phyloP scores from a whole-genome alignment of 2,797 vertebrate species.

The Gymnoscopelus microlampas region DNA sequence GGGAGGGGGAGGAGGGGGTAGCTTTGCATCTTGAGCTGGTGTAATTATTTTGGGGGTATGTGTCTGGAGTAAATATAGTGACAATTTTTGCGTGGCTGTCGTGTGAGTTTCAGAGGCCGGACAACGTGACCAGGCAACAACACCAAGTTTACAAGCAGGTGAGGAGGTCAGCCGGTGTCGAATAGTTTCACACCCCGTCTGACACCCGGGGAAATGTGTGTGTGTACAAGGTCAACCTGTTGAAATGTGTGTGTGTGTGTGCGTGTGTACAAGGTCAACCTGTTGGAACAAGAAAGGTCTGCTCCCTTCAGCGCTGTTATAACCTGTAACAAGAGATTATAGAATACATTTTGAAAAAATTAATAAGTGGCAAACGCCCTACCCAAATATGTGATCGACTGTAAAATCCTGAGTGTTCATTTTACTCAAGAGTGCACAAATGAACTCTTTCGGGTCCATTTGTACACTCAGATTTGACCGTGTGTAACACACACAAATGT shows the following conservation, averaged over 20 bases:
- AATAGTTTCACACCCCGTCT: constrained; percentile 20
- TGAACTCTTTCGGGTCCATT: no score
- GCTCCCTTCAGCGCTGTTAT: not conserved
- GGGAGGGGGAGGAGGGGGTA: not conserved
- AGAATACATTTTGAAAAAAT: not conserved
- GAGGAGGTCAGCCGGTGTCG: constrained; percentile 3
- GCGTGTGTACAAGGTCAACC: no score
- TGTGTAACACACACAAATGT: no score
- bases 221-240: not conserved
- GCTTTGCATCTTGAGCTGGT: constrained; percentile 26
- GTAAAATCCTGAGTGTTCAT: no score
- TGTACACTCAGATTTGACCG: no score
- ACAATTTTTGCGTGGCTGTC: not conserved
- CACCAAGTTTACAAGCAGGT: constrained; percentile 9
- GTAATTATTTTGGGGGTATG: constrained; percentile 9
- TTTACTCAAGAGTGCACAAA: no score
- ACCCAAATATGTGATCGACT: not conserved
- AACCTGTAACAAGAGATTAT: not conserved
- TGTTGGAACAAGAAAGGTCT: no score
- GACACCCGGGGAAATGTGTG: not conserved
- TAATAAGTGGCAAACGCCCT: not conserved
- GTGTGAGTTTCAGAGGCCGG: no score
- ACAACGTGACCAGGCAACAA: constrained; percentile 13
- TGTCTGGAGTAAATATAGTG: constrained; percentile 28
- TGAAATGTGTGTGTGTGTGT: no score